Percentiles rank a stretch among this genome's conserved stretches.
Evolutionary conservation across 1,140 invertebrate genomes (phyloP).

Genomic region (Aphaenogaster floridana): DNA sequence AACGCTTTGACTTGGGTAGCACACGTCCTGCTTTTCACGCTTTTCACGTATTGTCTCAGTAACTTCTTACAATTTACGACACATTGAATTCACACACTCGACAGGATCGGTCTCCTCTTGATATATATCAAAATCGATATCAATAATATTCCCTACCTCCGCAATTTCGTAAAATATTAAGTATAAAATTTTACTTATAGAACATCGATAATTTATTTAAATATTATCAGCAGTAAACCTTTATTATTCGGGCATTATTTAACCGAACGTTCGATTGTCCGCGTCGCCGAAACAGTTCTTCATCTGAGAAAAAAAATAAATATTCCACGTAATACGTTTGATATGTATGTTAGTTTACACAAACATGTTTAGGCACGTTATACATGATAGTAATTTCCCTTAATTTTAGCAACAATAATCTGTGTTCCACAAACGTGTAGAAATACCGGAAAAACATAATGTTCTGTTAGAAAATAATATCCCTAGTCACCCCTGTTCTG

Average conservation of each 20-base stretch:
- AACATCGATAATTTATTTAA: not conserved
- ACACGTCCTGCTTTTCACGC: not conserved
- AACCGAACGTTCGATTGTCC: not conserved
- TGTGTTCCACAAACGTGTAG: not conserved
- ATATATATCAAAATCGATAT: slow-evolving; percentile 4
- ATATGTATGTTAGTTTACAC: not conserved
- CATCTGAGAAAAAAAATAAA: not conserved
- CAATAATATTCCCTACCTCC: not conserved
- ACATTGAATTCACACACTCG: not conserved
- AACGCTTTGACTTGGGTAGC: not conserved
- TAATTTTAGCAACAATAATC: not conserved
- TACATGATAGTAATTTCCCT: not conserved
- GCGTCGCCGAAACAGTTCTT: too few relatives aligned
- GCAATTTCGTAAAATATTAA: not conserved
- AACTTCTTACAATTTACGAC: slow-evolving; percentile 18
- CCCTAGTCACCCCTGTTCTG: too few relatives aligned
- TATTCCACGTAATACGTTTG: not conserved
- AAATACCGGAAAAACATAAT: not conserved
- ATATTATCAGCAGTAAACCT: not conserved
- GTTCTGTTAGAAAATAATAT: too few relatives aligned
- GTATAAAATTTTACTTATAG: not conserved
- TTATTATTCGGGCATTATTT: not conserved
- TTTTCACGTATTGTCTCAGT: slow-evolving; percentile 1
- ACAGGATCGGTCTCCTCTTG: not conserved
- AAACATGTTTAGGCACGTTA: not conserved